These are phyloP conservation scores for Xiphophorus maculatus DNA, from an alignment of 2,113 vertebrate genomes.

Conservation along the genomic window DNA sequence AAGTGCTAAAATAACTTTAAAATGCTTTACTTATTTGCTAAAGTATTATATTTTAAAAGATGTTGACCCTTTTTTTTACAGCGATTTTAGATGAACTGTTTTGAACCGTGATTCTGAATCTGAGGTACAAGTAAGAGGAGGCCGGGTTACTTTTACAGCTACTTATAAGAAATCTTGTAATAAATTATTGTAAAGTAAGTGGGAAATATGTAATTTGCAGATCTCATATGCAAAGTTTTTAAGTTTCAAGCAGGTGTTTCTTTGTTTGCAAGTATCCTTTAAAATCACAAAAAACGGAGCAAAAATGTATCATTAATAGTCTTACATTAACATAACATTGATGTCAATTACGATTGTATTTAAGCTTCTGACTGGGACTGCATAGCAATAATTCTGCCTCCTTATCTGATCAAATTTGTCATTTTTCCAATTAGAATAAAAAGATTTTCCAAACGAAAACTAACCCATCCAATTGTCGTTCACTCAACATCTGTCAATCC, in stretches of 20 bases:
- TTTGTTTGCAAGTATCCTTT: not conserved
- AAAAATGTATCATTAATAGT: not conserved
- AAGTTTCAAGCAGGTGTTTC: too few relatives aligned
- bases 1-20: not conserved
- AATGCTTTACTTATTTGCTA: not conserved
- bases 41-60: not conserved
- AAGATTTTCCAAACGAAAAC: not conserved
- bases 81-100: not conserved
- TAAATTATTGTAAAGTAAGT: too few relatives aligned
- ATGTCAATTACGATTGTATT: not conserved
- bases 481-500: slow-evolving; percentile 5
- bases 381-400: not conserved
- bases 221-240: not conserved
- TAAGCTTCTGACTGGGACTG: too few relatives aligned
- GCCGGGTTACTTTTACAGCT: too few relatives aligned
- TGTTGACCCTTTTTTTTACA: too few relatives aligned
- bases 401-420: not conserved
- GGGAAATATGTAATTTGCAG: not conserved
- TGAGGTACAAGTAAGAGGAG: not conserved
- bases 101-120: not conserved
- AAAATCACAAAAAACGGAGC: not conserved
- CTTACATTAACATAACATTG: not conserved
- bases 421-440: not conserved
- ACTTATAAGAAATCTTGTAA: too few relatives aligned
- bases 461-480: not conserved